A percentile compares a stretch with the other conserved stretches of the same genome.
These are phyloP conservation scores for Serranus cabrilla DNA, from an alignment of 2,797 vertebrate genomes.

Conservation along the genomic window DNA sequence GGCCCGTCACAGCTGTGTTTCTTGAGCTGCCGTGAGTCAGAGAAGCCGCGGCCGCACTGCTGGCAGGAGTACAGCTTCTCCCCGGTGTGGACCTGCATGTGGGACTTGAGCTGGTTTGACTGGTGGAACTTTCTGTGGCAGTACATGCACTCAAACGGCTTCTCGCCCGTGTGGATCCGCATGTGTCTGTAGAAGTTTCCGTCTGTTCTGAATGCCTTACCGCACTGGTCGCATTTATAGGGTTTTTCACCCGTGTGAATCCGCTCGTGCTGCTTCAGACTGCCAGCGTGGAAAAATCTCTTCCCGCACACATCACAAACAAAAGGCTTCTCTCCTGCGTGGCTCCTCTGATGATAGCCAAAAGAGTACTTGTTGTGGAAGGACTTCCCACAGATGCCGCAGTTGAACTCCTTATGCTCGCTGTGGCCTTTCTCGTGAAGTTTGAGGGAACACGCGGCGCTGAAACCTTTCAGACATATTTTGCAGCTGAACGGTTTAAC, in stretches of 20 bases:
- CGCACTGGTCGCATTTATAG: conserved; percentile 84
- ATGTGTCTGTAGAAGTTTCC: conserved; percentile 85
- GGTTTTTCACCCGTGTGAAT: conserved; percentile 86
- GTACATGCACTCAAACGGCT: conserved; percentile 80
- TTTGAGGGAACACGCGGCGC: conserved; percentile 71
- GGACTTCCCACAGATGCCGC: conserved; percentile 79
- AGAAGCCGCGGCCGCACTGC: conserved; percentile 74
- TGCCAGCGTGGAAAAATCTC: conserved; percentile 77
- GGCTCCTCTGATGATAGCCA: conserved; percentile 80
- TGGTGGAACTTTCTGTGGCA: conserved; percentile 85
- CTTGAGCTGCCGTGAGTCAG: conserved; percentile 76
- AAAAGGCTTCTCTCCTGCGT: conserved; percentile 82
- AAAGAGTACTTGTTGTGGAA: conserved; percentile 85
- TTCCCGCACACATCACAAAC: conserved; percentile 82
- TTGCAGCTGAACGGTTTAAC: conserved; percentile 78
- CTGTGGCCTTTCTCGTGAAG: conserved; percentile 82
- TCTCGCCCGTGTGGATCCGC: conserved; percentile 80
- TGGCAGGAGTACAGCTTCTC: conserved; percentile 83
- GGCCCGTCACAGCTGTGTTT: conserved; percentile 78
- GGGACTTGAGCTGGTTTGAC: conserved; percentile 85
- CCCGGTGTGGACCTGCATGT: conserved; percentile 86
- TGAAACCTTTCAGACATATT: conserved; percentile 79
- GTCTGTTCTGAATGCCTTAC: conserved; percentile 80
- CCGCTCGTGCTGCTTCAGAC: conserved; percentile 80
- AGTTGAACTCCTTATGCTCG: conserved; percentile 83